Base-by-base conservation (phyloP, 2,113 vertebrate species). In the Cranoglanis bouderius region DNA sequence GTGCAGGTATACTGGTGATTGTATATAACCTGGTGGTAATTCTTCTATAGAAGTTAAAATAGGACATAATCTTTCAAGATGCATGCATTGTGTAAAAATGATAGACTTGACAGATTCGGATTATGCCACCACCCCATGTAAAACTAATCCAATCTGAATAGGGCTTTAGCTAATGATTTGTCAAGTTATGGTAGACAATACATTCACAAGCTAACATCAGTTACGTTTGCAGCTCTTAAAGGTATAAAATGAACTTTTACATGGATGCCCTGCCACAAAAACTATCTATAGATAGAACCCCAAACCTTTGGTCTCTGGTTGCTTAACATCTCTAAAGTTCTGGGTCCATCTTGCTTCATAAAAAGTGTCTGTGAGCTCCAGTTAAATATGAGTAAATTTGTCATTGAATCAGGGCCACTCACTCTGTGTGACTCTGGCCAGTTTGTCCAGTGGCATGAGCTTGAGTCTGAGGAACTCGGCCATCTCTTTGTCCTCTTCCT, bases 401-500 rank as follows among this genome's bases (percentile, higher is more conserved):
- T 65, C 18, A 5, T 0, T 75, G 51, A 32, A 49, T 18, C 24
- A 10, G n/a, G 13, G 49, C 1, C 49, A 96, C 98, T 97, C 92
- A 99, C 98, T 95, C 88, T 96, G 94, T 92, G 96, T 92, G 75
- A 94, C 95, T 82, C 94, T 96, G 88, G 97, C 95, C 92, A 96
- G 95, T 95, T 97, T 97, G 91, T 98, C 97, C 94, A 97, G 93
- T 61, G 98, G 96, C 95, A 96, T 97, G 94, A 99, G 97, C 94
- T 99, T 99, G 93, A 97, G 97, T 88, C 96, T 94, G 90, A 99
- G 96, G 93, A 98, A 99, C 93, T 99, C 98, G 0, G 97, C 97
- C 97, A 99, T 98, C 94, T 99, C 98, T 82, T 98, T 98, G 93
- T 99, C 98, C 94, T 99, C 98, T 93, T 99, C 98, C 89, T 95